phyloP scores from a whole-genome alignment of 2,797 vertebrate genomes.

The Apogon hyalosoma region DNA sequence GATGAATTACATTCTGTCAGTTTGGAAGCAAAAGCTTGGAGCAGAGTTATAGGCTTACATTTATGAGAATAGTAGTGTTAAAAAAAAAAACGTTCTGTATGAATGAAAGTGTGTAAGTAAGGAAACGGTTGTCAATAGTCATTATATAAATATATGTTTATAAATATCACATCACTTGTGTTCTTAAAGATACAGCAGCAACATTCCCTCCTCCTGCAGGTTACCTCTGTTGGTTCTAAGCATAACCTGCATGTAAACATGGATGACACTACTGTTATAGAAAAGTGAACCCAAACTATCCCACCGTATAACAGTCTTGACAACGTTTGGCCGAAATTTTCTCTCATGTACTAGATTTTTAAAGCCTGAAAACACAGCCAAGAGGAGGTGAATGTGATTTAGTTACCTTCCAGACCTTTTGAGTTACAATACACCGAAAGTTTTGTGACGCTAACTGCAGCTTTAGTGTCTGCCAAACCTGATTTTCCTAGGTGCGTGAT shows the following conservation, averaged over 20 bases:
- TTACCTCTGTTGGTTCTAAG: too few relatives aligned
- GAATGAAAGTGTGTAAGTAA: conserved; percentile 2
- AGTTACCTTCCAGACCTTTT: too few relatives aligned
- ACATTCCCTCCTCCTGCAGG: too few relatives aligned
- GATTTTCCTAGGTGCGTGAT: neutral
- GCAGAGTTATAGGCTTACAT: conserved; percentile 11
- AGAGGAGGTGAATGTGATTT: neutral
- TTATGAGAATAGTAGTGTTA: conserved; percentile 6
- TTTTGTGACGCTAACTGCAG: neutral
- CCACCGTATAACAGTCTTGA: too few relatives aligned
- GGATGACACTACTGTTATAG: too few relatives aligned
- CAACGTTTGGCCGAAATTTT: too few relatives aligned
- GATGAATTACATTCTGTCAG: conserved; percentile 19
- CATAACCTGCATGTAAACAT: too few relatives aligned
- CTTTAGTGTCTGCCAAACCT: neutral
- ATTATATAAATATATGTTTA: too few relatives aligned
- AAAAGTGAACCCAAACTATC: too few relatives aligned
- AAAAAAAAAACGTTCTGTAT: neutral
- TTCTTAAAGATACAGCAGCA: neutral
- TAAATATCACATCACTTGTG: conserved; percentile 5
- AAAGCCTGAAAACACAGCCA: too few relatives aligned
- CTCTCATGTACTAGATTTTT: too few relatives aligned
- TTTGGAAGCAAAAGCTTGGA: neutral
- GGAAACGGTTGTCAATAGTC: conserved; percentile 10
- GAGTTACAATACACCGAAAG: too few relatives aligned